Conservation (phyloP, 2,888 invertebrate species). For the Scaeva pyrastri region DNA sequence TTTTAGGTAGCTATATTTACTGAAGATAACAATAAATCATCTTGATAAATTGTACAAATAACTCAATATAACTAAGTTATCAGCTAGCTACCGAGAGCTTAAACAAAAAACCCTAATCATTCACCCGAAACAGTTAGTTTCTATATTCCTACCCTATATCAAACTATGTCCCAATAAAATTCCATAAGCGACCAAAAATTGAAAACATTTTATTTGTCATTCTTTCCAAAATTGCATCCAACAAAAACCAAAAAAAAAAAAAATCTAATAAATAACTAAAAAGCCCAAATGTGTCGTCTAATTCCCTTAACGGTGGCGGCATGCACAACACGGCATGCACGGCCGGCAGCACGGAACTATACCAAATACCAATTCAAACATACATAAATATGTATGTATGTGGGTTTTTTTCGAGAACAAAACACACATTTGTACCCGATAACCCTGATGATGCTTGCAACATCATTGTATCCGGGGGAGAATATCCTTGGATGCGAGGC, state of each 20-base stretch:
- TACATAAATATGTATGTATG: conserved; percentile 26
- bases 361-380: conserved; percentile 25
- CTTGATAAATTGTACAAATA: conserved; percentile 19
- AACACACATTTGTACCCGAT: conserved; percentile 36
- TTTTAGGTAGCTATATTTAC: neutral
- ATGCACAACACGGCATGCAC: too few relatives aligned
- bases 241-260: neutral
- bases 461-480: conserved; percentile 40
- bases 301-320: conserved; percentile 65
- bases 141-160: neutral
- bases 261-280: conserved; percentile 70
- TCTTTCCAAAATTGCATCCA: conserved; percentile 1
- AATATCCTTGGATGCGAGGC: neutral
- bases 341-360: too few relatives aligned
- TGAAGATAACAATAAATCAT: conserved; percentile 22
- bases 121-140: conserved; percentile 4
- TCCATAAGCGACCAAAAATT: conserved; percentile 26
- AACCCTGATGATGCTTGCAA: conserved; percentile 34
- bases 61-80: too few relatives aligned
- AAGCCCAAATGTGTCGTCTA: conserved; percentile 71
- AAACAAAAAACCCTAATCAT: neutral
- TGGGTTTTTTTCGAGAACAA: conserved; percentile 51
- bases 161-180: conserved; percentile 1
- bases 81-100: too few relatives aligned
- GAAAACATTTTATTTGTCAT: conserved; percentile 13